A percentile compares a stretch with the other conserved stretches of the same genome.
phyloP scores from a whole-genome alignment of 92 coral and sea anemone genomes.

The Muricea muricata region DNA sequence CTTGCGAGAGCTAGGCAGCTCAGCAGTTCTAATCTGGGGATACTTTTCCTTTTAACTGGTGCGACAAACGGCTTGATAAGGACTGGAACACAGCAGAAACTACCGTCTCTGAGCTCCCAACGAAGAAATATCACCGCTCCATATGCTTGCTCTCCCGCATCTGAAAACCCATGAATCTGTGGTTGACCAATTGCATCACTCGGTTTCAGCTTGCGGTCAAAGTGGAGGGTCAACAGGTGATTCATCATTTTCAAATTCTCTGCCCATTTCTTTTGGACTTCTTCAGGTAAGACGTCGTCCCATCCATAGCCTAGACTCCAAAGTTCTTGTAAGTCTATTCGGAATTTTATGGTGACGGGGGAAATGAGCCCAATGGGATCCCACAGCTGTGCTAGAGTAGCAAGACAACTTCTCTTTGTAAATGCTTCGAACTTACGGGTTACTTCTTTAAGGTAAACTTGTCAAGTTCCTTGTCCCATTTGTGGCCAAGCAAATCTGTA shows the following conservation, averaged over 20 bases:
- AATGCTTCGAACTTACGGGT: not conserved
- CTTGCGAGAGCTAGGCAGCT: constrained; percentile 67
- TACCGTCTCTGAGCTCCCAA: constrained; percentile 64
- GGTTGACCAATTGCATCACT: constrained; percentile 50
- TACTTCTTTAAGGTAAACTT: not conserved
- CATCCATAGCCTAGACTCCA: constrained; percentile 69
- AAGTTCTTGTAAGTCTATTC: constrained; percentile 67
- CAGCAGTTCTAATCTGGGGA: constrained; percentile 66
- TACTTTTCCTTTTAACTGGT: not conserved
- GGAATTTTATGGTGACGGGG: constrained; percentile 60
- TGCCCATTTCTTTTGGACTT: constrained; percentile 56
- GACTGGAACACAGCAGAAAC: constrained; percentile 60
- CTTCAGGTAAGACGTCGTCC: constrained; percentile 62
- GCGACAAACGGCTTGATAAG: constrained; percentile 38
- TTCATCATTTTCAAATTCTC: constrained; percentile 58
- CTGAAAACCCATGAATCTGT: constrained; percentile 65
- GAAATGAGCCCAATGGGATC: constrained; percentile 71
- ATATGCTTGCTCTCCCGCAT: constrained; percentile 62
- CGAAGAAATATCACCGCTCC: constrained; percentile 67
- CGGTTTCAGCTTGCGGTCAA: constrained; percentile 67
- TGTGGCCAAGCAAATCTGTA: not conserved
- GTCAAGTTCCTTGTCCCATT: not conserved
- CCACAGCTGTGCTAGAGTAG: constrained; percentile 71
- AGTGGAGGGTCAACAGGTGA: constrained; percentile 48
- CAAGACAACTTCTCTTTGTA: constrained; percentile 62